phyloP scores from a whole-genome alignment of 2,797 vertebrate genomes.

The Melanogrammus aeglefinus region DNA sequence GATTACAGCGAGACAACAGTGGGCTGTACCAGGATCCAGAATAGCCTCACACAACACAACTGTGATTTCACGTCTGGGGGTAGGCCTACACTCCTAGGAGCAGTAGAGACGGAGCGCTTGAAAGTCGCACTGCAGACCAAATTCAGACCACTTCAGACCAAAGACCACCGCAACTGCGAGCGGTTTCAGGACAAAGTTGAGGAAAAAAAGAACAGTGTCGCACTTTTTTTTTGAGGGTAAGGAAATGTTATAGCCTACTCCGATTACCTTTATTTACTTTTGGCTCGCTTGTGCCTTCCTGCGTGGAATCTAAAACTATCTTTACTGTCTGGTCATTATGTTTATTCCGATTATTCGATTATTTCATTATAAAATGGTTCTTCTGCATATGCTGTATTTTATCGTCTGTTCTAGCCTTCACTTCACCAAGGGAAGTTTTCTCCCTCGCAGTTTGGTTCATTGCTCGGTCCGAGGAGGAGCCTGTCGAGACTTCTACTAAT shows the following conservation, averaged over 20 bases:
- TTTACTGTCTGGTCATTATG: not conserved
- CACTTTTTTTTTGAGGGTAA: not conserved
- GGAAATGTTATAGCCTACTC: not conserved
- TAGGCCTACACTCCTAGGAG: not conserved
- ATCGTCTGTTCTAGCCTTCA: not conserved
- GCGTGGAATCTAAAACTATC: not conserved
- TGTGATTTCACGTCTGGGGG: constrained; percentile 57
- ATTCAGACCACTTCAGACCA: too few relatives aligned
- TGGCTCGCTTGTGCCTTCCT: not conserved
- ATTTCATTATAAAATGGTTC: not conserved
- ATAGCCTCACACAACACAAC: constrained; percentile 42
- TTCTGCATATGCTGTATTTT: not conserved
- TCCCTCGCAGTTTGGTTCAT: constrained; percentile 5
- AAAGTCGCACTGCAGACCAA: not conserved
- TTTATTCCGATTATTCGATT: not conserved
- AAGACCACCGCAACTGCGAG: too few relatives aligned
- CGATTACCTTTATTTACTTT: not conserved
- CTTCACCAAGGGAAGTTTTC: not conserved
- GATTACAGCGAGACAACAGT: constrained; percentile 59
- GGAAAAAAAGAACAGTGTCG: not conserved
- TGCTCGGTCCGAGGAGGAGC: constrained; percentile 39
- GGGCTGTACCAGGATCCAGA: constrained; percentile 64
- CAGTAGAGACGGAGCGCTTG: not conserved
- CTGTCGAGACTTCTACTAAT: constrained; percentile 49
- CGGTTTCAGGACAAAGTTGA: not conserved